phyloP scores from a whole-genome alignment of 1,140 invertebrate genomes.

The Lerema accius region DNA sequence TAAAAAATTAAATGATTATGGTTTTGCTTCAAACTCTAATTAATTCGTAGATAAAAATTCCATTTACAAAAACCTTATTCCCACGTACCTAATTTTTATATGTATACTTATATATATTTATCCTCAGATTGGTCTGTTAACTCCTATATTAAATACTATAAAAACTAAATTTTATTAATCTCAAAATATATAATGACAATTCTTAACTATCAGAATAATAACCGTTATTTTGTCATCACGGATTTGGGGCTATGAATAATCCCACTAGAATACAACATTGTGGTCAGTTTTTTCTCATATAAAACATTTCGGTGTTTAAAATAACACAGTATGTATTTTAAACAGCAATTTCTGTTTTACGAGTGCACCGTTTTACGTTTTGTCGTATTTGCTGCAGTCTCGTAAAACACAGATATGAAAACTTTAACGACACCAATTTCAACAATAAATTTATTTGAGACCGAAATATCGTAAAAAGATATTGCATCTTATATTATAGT shows the following conservation, averaged over 20 bases:
- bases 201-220: too few species aligned
- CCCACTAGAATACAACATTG: neutral
- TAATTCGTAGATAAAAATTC: too few species aligned
- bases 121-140: too few species aligned
- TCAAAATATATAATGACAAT: too few species aligned
- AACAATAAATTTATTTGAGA: constrained; percentile 1
- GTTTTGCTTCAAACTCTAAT: too few species aligned
- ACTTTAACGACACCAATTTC: constrained; percentile 7
- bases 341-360: constrained; percentile 5
- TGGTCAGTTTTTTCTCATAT: neutral
- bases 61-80: too few species aligned
- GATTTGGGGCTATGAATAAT: neutral
- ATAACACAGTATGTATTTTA: neutral
- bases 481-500: neutral
- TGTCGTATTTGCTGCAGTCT: constrained; percentile 8
- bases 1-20: too few species aligned
- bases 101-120: too few species aligned
- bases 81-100: too few species aligned
- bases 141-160: too few species aligned
- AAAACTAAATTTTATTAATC: too few species aligned
- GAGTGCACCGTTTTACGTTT: neutral
- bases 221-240: too few species aligned
- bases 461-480: constrained; percentile 1
- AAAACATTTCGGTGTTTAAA: neutral
- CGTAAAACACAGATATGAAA: constrained; percentile 7